Base-by-base conservation (phyloP, 2,113 vertebrate genomes). In the Oncorhynchus gorbuscha region DNA sequence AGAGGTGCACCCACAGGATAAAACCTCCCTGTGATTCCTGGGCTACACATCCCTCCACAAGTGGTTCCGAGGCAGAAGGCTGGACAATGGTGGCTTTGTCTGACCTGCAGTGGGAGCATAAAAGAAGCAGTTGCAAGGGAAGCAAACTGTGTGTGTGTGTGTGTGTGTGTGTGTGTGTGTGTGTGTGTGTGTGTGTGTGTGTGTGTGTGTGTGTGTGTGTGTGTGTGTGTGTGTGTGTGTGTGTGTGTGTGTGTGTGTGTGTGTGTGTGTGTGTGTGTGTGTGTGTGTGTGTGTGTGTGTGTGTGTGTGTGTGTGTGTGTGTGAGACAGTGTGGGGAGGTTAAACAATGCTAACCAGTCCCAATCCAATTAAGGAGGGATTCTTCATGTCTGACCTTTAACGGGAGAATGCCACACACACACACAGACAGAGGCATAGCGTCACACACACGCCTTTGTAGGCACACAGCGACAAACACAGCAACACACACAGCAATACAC, bases 281-380 rank as follows among this genome's bases (percentile, higher is more conserved):
- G 30, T 32, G 30, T 32, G 30, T 5, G 30, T 32, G 30, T 32
- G 30, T 32, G 30, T 32, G 32, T 32, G 32, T 32, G 32, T 35
- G 32, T 6, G 32, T 6, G 32, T 1, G 32, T 1, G 5, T 6
- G 32, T 1, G 5, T 35, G 32, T 35, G 84, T 83, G 78, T 84
- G 78, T n/a, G 69, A 74, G 82, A 80, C 72, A 81, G 79, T 79
- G 87, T 18, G 69, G 76, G 81, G 79, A 85, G 87, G 87, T 90
- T 91, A 92, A 93, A 92, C 89, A 84, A 84, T 85, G 91, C 88
- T 92, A 92, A 92, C 88, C 90, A 84, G 83, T 78, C 81, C 76
- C 82, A 81, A 90, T 92, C 91, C 90, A 93, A 93, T 94, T 93
- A 94, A 83, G 84, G 77, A 87, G 83, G 83, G 78, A 87, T 88